phyloP scores from a whole-genome alignment of 2,888 invertebrate genomes.

The Drosophila anceps region DNA sequence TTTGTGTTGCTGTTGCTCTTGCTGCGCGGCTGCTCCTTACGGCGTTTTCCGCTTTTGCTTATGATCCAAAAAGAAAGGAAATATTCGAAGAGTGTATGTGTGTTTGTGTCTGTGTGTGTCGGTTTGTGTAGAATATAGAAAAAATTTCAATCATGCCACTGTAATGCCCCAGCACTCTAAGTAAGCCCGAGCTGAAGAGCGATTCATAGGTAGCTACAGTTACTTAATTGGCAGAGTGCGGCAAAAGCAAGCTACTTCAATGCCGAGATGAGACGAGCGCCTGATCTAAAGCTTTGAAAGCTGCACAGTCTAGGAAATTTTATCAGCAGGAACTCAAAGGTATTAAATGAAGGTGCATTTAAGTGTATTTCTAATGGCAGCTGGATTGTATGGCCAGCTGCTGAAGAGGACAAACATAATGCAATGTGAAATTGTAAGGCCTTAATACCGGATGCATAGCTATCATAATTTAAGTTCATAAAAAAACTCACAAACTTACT shows the following conservation, averaged over 20 bases:
- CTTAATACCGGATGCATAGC: not conserved
- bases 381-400: not conserved
- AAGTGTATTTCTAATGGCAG: not conserved
- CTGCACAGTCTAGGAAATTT: slow-evolving; percentile 22
- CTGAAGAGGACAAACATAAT: not conserved
- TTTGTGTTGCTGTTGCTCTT: slow-evolving; percentile 43
- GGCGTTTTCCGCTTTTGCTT: slow-evolving; percentile 46
- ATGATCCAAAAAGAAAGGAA: slow-evolving; percentile 23
- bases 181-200: slow-evolving; percentile 33
- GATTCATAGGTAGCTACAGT: slow-evolving; percentile 22
- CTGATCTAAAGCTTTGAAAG: slow-evolving; percentile 15
- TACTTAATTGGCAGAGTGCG: slow-evolving; percentile 51
- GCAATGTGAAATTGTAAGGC: not conserved
- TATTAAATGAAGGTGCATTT: not conserved
- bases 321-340: slow-evolving; percentile 23
- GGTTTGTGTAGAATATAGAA: slow-evolving; percentile 54
- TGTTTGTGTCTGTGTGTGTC: slow-evolving; percentile 8
- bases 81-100: slow-evolving; percentile 9
- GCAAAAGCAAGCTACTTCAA: slow-evolving; percentile 23
- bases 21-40: slow-evolving; percentile 12
- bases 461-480: slow-evolving; percentile 14
- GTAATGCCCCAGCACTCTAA: slow-evolving; percentile 57
- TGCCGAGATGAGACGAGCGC: slow-evolving; percentile 15
- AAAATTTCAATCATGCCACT: slow-evolving; percentile 77
- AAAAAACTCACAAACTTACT: slow-evolving; percentile 10